Conservation (phyloP, 2,113 vertebrate genomes). For the Muscicapa adusta region DNA sequence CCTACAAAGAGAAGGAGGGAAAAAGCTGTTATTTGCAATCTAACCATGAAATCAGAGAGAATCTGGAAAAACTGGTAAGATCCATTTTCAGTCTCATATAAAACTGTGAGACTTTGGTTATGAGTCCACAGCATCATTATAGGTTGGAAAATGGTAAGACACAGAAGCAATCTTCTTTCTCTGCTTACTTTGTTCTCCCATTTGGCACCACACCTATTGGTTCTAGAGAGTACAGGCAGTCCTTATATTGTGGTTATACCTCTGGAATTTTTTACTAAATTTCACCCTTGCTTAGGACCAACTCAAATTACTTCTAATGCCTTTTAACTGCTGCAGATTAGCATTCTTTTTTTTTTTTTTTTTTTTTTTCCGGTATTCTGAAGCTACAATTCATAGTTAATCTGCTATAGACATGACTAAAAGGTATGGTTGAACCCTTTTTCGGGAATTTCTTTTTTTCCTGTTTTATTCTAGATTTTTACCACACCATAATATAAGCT, state of each 20-base stretch:
- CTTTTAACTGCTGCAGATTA: background rate
- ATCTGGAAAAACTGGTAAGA: background rate
- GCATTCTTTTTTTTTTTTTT: no score
- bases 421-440: background rate
- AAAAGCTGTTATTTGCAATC: background rate
- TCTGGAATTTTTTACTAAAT: background rate
- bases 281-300: background rate
- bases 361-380: background rate
- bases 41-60: background rate
- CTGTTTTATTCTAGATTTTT: background rate
- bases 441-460: background rate
- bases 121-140: background rate
- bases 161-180: background rate
- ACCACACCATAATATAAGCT: no score
- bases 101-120: background rate
- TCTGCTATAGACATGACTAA: background rate
- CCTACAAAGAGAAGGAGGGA: rapidly evolving
- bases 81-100: background rate
- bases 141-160: background rate
- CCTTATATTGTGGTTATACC: background rate
- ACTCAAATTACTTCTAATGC: background rate
- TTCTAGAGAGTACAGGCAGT: background rate
- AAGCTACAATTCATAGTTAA: background rate
- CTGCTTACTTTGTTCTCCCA: background rate
- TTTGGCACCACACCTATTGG: background rate